phyloP scores from a whole-genome alignment of 2,113 vertebrate genomes.

The Nematolebias whitei region DNA sequence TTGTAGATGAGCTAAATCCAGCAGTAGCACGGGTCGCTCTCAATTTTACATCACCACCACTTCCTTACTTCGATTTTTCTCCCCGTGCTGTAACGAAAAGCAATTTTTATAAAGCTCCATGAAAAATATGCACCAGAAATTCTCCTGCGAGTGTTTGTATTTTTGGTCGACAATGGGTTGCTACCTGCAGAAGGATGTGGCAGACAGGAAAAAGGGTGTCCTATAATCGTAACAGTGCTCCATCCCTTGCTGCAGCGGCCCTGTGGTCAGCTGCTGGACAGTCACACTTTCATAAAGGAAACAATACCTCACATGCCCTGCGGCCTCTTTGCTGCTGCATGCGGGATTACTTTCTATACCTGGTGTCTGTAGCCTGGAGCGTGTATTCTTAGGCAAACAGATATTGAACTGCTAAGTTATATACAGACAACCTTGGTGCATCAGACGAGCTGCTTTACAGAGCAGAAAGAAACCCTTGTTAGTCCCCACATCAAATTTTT shows the following conservation, averaged over 20 bases:
- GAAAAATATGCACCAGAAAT: conserved; percentile 67
- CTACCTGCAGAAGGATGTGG: conserved; percentile 48
- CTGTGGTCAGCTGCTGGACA: conserved; percentile 28
- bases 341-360: conserved; percentile 10
- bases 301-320: conserved; percentile 20
- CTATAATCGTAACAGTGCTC: conserved; percentile 31
- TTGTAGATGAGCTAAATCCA: conserved; percentile 61
- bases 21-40: conserved; percentile 41
- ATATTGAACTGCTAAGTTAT: conserved; percentile 12
- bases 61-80: conserved; percentile 45
- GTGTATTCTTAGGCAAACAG: conserved; percentile 31
- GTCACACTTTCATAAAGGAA: conserved; percentile 21
- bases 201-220: conserved; percentile 37
- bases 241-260: conserved; percentile 34
- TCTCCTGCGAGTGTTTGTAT: conserved; percentile 61
- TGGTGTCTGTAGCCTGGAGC: conserved; percentile 24
- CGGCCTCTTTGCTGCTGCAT: conserved; percentile 4
- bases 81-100: conserved; percentile 62
- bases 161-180: conserved; percentile 61
- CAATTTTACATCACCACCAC: conserved; percentile 56
- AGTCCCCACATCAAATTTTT: conserved; percentile 35
- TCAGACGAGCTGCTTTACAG: conserved; percentile 38
- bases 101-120: conserved; percentile 72
- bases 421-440: conserved; percentile 32
- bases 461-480: conserved; percentile 35